Percentiles rank a stretch among this genome's conserved stretches.
These are phyloP conservation scores for Amniataba percoides DNA, from an alignment of 2,797 vertebrate species.

Conservation along the genomic window DNA sequence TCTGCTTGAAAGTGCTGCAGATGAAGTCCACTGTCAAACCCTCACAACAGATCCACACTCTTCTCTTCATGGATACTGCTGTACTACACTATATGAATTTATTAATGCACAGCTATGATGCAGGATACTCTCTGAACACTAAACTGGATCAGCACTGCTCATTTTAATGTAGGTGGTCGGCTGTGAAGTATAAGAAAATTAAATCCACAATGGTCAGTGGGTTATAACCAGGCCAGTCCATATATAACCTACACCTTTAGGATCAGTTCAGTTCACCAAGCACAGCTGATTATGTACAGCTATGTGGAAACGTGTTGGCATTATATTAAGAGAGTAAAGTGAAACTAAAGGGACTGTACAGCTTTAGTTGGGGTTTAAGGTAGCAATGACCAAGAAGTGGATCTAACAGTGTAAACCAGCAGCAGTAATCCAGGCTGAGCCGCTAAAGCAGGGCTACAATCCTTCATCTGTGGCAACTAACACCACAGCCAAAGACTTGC, in stretches of 20 bases:
- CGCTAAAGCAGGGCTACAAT: slow-evolving; percentile 68
- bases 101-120: background rate
- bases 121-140: background rate
- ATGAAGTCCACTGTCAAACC: background rate
- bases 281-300: background rate
- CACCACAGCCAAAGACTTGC: slow-evolving; percentile 19
- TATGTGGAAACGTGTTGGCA: background rate
- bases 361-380: slow-evolving; percentile 51
- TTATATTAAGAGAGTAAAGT: background rate
- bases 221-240: background rate
- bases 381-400: slow-evolving; percentile 59
- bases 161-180: background rate
- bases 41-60: background rate
- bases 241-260: background rate
- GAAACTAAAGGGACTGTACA: slow-evolving; percentile 35
- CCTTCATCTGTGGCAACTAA: slow-evolving; percentile 56
- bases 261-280: background rate
- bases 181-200: background rate
- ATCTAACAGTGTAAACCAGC: slow-evolving; percentile 71
- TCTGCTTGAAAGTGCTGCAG: background rate
- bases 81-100: background rate
- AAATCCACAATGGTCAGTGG: background rate
- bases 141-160: no score
- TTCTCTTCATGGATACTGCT: no score
- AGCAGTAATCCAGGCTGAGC: slow-evolving; percentile 72